These are phyloP conservation scores for Tetramorium simillimum DNA, from an alignment of 1,140 invertebrate genomes.

Conservation along the genomic window DNA sequence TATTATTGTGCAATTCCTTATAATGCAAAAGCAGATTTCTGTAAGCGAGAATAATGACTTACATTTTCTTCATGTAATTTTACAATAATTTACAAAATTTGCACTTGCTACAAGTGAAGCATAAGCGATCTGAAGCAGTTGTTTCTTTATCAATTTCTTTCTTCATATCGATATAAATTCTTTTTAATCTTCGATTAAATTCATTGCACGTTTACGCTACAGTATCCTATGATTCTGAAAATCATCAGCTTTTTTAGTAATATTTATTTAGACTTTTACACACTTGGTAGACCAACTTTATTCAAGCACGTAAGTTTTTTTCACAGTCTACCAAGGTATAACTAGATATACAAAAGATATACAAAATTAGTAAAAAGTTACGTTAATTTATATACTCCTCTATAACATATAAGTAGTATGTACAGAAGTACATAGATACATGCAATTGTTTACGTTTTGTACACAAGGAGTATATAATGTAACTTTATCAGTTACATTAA, in stretches of 20 bases:
- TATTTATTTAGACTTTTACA: conserved; percentile 50
- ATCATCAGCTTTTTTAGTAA: conserved; percentile 49
- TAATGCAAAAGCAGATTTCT: conserved; percentile 51
- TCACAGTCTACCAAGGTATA: conserved; percentile 42
- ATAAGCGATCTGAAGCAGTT: conserved; percentile 51
- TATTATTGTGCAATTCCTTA: conserved; percentile 28
- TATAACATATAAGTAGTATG: neutral
- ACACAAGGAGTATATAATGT: conserved; percentile 44
- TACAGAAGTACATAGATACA: neutral
- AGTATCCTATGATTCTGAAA: conserved; percentile 36
- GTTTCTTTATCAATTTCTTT: conserved; percentile 36
- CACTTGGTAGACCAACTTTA: conserved; percentile 67
- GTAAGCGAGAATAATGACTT: conserved; percentile 14
- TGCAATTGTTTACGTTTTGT: neutral
- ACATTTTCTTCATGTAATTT: conserved; percentile 57
- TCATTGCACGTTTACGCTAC: conserved; percentile 13
- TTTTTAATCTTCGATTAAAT: conserved; percentile 47
- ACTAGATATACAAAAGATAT: conserved; percentile 30
- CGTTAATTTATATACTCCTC: conserved; percentile 23
- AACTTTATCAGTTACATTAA: conserved; percentile 17
- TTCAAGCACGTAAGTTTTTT: conserved; percentile 41
- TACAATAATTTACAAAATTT: conserved; percentile 51
- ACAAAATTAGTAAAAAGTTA: conserved; percentile 33
- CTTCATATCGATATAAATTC: conserved; percentile 24
- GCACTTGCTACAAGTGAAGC: conserved; percentile 48